Evolutionary conservation across 2,113 vertebrate genomes (phyloP).

Genomic region (Nansenia antarctica): DNA sequence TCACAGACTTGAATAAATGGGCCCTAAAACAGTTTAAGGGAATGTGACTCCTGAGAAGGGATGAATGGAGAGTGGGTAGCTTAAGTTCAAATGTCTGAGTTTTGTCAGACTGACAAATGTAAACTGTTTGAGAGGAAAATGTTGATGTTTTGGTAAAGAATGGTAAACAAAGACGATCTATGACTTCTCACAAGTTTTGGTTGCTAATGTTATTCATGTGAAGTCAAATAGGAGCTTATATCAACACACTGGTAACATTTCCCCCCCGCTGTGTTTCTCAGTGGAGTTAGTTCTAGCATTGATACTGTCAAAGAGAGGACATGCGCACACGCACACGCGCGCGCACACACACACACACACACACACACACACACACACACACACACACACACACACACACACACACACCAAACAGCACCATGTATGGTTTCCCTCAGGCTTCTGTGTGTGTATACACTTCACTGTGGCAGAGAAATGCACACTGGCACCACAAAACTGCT

Average conservation of each 20-base stretch:
- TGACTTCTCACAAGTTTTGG: background rate
- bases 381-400: background rate
- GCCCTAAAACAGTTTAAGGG: slow-evolving; percentile 14
- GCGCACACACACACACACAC: background rate
- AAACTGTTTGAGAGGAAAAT: background rate
- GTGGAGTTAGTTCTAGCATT: background rate
- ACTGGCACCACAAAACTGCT: background rate
- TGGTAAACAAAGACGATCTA: slow-evolving; percentile 3
- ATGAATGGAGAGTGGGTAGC: background rate
- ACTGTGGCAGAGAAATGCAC: background rate
- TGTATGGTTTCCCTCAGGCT: slow-evolving; percentile 7
- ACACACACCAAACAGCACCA: background rate
- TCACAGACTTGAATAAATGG: slow-evolving; percentile 10
- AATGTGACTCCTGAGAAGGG: slow-evolving; percentile 2
- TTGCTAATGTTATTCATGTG: background rate
- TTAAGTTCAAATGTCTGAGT: background rate
- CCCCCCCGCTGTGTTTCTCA: background rate
- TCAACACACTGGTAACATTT: background rate
- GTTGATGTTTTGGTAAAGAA: background rate
- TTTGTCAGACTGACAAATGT: background rate
- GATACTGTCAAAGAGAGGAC: slow-evolving; percentile 4
- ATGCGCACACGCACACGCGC: no score
- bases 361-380: background rate
- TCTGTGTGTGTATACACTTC: background rate
- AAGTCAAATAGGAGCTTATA: background rate